These are phyloP conservation scores for Nothocercus julius DNA, from an alignment of 2,113 vertebrate species.

Conservation along the genomic window DNA sequence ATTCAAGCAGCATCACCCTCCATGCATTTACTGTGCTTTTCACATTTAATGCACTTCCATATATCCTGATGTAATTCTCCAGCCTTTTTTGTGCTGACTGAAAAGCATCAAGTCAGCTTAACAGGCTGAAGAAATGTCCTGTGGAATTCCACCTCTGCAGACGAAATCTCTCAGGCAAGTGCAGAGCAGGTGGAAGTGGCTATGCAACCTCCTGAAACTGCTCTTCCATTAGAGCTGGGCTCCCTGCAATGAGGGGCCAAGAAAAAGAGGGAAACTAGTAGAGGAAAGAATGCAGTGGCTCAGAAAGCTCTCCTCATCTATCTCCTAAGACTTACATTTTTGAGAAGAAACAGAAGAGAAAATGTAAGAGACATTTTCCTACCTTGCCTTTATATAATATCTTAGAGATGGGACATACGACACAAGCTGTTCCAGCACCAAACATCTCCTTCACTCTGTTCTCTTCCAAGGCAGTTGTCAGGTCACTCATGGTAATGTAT, in stretches of 20 bases:
- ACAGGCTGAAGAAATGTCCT: background rate
- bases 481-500: constrained; percentile 86
- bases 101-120: background rate
- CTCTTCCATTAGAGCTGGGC: background rate
- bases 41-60: background rate
- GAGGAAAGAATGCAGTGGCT: background rate
- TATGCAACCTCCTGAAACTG: background rate
- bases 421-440: constrained; percentile 89
- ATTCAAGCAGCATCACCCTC: background rate
- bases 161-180: background rate
- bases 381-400: constrained; percentile 88
- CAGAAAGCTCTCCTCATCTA: background rate
- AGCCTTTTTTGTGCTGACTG: background rate
- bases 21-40: background rate
- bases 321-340: background rate
- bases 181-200: background rate
- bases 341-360: background rate
- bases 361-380: background rate
- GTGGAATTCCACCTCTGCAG: background rate
- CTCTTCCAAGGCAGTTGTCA: constrained; percentile 80
- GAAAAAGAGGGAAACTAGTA: background rate
- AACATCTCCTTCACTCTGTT: constrained; percentile 90
- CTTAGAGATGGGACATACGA: constrained; percentile 85
- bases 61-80: background rate
- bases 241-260: background rate